Evolutionary conservation across 2,113 vertebrate genomes (phyloP).

Genomic region (Chitala chitala): DNA sequence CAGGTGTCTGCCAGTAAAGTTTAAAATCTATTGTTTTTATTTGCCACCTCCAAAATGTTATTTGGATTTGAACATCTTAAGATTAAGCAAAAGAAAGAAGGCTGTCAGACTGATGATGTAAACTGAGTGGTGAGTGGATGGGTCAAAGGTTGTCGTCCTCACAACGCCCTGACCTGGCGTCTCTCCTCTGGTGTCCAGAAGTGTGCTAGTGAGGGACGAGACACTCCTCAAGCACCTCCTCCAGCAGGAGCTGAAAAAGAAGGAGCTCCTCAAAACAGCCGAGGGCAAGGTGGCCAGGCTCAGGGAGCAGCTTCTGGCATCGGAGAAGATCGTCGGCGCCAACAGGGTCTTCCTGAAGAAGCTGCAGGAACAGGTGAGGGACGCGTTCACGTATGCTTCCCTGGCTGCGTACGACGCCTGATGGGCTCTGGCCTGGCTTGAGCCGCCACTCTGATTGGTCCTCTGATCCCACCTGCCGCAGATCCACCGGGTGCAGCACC

Average conservation of each 20-base stretch:
- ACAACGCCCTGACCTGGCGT: too few relatives aligned
- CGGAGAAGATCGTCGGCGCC: conserved; percentile 79
- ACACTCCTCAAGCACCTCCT: conserved; percentile 78
- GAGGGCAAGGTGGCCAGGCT: conserved; percentile 82
- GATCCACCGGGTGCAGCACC: conserved; percentile 85
- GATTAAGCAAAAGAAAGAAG: background rate
- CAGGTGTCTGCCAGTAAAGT: background rate
- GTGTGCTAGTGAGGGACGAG: conserved; percentile 85
- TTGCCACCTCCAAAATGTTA: too few relatives aligned
- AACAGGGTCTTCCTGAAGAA: conserved; percentile 84
- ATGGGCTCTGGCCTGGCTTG: too few relatives aligned
- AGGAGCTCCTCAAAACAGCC: conserved; percentile 79
- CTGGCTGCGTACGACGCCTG: background rate
- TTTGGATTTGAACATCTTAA: background rate
- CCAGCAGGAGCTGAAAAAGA: conserved; percentile 87
- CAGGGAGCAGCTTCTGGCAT: conserved; percentile 84
- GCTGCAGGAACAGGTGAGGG: conserved; percentile 84
- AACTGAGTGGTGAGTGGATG: too few relatives aligned
- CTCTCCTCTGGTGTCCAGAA: conserved; percentile 45
- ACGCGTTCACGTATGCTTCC: background rate
- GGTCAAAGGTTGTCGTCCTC: background rate
- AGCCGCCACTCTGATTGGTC: background rate
- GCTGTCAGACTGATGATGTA: background rate
- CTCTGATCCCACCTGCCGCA: conserved; percentile 40
- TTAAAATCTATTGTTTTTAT: background rate